Conservation (phyloP, 2,113 vertebrate species). For the Hoplias malabaricus region DNA sequence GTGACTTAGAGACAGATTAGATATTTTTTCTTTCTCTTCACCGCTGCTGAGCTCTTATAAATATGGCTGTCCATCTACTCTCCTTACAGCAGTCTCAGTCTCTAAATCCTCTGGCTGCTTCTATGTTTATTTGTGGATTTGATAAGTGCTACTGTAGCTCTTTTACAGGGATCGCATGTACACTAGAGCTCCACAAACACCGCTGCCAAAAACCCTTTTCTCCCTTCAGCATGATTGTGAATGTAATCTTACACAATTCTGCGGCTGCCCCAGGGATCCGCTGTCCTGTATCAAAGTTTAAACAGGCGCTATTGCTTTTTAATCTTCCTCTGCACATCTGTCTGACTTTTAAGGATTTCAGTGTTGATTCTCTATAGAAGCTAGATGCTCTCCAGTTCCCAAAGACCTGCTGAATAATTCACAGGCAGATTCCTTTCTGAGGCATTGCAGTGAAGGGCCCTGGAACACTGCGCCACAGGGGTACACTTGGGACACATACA, state of each 20-base stretch:
- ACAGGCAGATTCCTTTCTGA: conserved; percentile 41
- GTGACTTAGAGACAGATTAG: neutral
- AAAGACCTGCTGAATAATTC: conserved; percentile 69
- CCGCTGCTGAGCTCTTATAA: neutral
- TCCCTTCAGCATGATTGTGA: neutral
- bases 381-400: conserved; percentile 53
- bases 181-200: neutral
- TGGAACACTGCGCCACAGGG: conserved; percentile 10
- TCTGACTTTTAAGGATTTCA: conserved; percentile 49
- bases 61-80: neutral
- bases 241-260: conserved; percentile 32
- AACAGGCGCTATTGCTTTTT: conserved; percentile 61
- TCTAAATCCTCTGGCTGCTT: neutral
- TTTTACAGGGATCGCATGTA: neutral
- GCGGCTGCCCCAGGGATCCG: conserved; percentile 41
- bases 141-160: neutral
- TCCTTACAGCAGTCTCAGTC: neutral
- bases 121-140: conserved; percentile 8
- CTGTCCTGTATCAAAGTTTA: conserved; percentile 62
- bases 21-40: neutral
- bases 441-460: neutral
- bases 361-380: conserved; percentile 63
- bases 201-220: neutral
- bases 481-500: neutral
- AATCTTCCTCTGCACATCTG: conserved; percentile 56